Evolutionary conservation across 2,113 vertebrate species (phyloP), one percentile per base, ranked within the genome.

Genomic region (Odontophorus gujanensis): DNA sequence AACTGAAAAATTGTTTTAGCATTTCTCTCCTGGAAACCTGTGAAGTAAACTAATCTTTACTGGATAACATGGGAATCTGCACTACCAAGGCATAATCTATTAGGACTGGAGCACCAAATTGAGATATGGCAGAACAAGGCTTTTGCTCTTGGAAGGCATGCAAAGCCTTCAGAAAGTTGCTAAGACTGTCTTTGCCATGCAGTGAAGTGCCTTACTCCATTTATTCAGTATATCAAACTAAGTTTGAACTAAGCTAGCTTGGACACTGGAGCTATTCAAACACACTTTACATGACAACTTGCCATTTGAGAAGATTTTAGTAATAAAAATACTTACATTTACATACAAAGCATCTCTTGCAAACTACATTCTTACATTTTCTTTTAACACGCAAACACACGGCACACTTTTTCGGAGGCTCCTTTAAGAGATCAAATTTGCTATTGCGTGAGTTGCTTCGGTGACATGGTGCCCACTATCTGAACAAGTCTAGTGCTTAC

Each of bases 391-490:
- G 19, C 18, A 32, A 51, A 15, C 53, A 32, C 17, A 32, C 32
- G 8, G 26, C 55, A 58, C 4, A 4, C 1, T 5, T 32, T 62
- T 42, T 43, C 43, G 36, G 34, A 87, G 81, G 13, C 13, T 73
- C 65, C 16, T 68, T 75, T 47, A 42, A 47, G 25, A 76, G 13
- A 9, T 58, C 28, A 58, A 81, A 87, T 3, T 3, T 45, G 71
- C 24, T 69, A 2, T 16, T 19, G 13, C 53, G 30, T 5, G 8
- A 75, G 7, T 2, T 48, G 25, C 30, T 4, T 2, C 15, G 26
- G 14, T 1, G 1, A 11, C 8, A 32, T 2, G 2, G 3, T 34
- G 9, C 8, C 26, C 25, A 34, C 12, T n/a, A 50, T 45, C 30
- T 26, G 22, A 81, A 40, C 32, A 75, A 65, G 8, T 28, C 8